Base-by-base conservation (phyloP, 2,113 vertebrate species). In the Odocoileus virginianus region DNA sequence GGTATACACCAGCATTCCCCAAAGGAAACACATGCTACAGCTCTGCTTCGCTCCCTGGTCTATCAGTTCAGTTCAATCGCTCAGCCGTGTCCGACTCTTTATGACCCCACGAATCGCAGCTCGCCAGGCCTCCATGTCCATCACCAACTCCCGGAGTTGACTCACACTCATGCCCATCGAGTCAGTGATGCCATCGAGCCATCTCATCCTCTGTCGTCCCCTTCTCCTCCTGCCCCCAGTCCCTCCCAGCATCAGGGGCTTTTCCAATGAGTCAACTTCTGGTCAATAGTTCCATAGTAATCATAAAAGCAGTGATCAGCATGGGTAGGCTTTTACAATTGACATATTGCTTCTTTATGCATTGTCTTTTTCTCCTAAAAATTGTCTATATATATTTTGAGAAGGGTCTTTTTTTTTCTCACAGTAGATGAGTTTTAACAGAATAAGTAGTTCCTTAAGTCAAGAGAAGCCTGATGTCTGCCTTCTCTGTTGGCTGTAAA, bases 1-100 rank as follows among this genome's bases (percentile, higher is more conserved):
- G 5, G 7, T 6, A 14, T 4, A 14, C 1, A 74, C 14, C 10
- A 60, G 5, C 17, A 47, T 9, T 45, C 5, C 9, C 17, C 10
- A 7, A 82, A 33, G 3, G 23, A 3, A 47, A 15, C 12, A 57
- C 23, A 33, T 3, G 4, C 17, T 43, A 13, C 2, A 89, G 13
- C 15, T 67, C 7, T 40, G 19, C 1, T 21, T 5, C 21, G 0
- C 21, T 45, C 6, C 17, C 11, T 16, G n/a, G 36, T 36, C 15
- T 16, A 52, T 50, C 47, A 13, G 47, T 50, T 50, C 47, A 50
- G 47, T 50, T 50, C 47, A 50, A 12, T 50, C 47, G 12, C 47
- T 13, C 47, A 50, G 47, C 47, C 47, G 1, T 50, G 47, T 50
- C 47, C 47, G 13, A 50, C 47, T 50, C 47, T 50, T 14, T 50